Conservation (phyloP, 2,797 vertebrate genomes). For the Ambastaia sidthimunki region DNA sequence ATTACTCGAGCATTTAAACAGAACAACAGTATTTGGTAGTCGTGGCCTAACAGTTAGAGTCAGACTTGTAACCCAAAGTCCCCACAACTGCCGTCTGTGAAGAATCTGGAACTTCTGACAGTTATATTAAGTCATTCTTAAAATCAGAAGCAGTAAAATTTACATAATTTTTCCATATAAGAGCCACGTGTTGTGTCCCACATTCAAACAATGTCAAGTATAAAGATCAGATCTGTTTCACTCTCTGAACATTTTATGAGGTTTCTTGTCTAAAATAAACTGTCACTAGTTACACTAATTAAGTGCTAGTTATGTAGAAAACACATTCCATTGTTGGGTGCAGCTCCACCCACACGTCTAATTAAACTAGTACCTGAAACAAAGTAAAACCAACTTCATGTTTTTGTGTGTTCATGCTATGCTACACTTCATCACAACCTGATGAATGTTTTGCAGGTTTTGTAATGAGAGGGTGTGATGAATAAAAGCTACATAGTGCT, state of each 20-base stretch:
- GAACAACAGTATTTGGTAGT: too few relatives aligned
- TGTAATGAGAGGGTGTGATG: conserved; percentile 5
- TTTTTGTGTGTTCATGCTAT: neutral
- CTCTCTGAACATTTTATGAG: conserved; percentile 67
- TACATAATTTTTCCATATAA: conserved; percentile 46
- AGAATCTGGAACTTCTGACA: too few relatives aligned
- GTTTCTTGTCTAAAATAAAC: conserved; percentile 55
- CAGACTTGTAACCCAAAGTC: too few relatives aligned
- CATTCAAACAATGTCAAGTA: conserved; percentile 61
- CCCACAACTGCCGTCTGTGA: too few relatives aligned
- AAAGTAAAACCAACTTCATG: conserved; percentile 50
- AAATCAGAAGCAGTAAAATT: neutral
- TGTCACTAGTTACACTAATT: conserved; percentile 72
- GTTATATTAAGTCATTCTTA: conserved; percentile 1
- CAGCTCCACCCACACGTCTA: conserved; percentile 69
- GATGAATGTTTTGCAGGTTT: neutral
- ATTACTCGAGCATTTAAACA: too few relatives aligned
- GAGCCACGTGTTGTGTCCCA: conserved; percentile 51
- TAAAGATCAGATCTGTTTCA: conserved; percentile 57
- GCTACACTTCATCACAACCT: neutral
- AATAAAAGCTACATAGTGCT: neutral
- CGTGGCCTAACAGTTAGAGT: too few relatives aligned
- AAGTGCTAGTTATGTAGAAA: conserved; percentile 53
- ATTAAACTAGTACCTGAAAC: conserved; percentile 65
- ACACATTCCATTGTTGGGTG: conserved; percentile 58